Base-by-base conservation (phyloP, 1,140 invertebrate genomes). In the Andrena cerasifolii region DNA sequence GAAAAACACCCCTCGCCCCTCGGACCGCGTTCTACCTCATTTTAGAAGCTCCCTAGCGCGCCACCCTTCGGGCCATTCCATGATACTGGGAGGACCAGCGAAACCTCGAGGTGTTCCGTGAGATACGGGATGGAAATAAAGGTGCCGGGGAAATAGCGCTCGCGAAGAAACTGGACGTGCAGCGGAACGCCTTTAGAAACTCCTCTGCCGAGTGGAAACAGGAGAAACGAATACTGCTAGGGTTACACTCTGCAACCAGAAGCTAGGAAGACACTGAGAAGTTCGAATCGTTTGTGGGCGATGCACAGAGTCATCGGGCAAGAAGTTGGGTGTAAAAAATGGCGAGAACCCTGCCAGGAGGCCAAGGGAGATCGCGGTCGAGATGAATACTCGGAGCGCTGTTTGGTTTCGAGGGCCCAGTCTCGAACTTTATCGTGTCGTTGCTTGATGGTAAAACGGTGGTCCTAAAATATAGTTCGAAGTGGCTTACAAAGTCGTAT, bases 1-100 rank as follows among this genome's bases (percentile, higher is more conserved):
- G 45, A 72, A 83, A 82, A 83, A 83, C 73, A 54, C 65, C 67
- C 40, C 54, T 63, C 54, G 24, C 47, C 33, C 66, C 53, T 12
- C 21, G 16, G 24, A 53, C 24, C 66, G 16, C 28, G 12, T 45
- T 24, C 28, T 14, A 10, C 3, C 18, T n/a, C 28, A 21, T 26
- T 72, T 40, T 21, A 18, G 3, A 16, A 10, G 28, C 26, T 6
- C 43, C 10, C 33, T 26, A 12, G 2, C 31, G 18, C 40, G 43
- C 28, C 53, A 4, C 14, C 14, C 26, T 26, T 54, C 47, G 21
- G 49, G 33, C n/a, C 16, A 51, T 70, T 79, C 45, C 65, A 79
- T 70, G 66, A 79, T 65, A 47, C 63, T 7, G 10, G 33, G 51
- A 21, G 70, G 58, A 65, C 56, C 59, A 79, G 61, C 63, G 65